Evolutionary conservation across 1,140 invertebrate genomes (phyloP), one percentile per base, ranked within the genome.

Genomic region (Musca vetustissima): DNA sequence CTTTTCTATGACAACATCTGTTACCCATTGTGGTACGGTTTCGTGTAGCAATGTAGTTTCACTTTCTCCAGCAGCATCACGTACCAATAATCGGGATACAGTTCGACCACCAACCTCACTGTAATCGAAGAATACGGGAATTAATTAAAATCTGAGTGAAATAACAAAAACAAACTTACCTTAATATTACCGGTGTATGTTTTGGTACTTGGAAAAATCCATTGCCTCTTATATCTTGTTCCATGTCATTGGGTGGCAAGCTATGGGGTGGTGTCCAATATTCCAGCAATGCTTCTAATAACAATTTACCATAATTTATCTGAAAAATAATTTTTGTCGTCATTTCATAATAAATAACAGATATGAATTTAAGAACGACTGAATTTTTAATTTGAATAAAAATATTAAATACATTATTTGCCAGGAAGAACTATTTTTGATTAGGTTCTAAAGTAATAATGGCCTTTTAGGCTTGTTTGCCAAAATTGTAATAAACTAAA

Each of bases 181-280:
- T 93, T 82, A 99, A 96, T 77, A 99, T 98, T 66, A 99, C 89
- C 15, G 98, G 98, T 32, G 96, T 99, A 82, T 99, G 97, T 43
- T 90, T 88, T 59, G 97, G 96, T 69, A 99, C 92, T 81, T 89
- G 91, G 79, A 98, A 98, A 84, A 93, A 97, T 67, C 89, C 88
- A 83, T 95, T 95, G 52, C 89, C 91, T 70, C 88, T 88, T 71
- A 86, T 84, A 75, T 88, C 87, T 67, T 86, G 84, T 25, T 91
- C 91, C 55, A 88, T 85, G 68, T 91, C 92, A 64, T 84, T 86
- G 28, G 88, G 87, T 81, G 84, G 85, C 47, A 85, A 83, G 67
- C 85, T 83, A 68, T 86, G 87, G 0, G 85, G 85, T 74, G 87
- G 86, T 73, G 95, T 94, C 98, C 98, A 99, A 81, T 96, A 90